phyloP scores from a whole-genome alignment of 2,888 invertebrate species.

The Drosophila fulvimacula region DNA sequence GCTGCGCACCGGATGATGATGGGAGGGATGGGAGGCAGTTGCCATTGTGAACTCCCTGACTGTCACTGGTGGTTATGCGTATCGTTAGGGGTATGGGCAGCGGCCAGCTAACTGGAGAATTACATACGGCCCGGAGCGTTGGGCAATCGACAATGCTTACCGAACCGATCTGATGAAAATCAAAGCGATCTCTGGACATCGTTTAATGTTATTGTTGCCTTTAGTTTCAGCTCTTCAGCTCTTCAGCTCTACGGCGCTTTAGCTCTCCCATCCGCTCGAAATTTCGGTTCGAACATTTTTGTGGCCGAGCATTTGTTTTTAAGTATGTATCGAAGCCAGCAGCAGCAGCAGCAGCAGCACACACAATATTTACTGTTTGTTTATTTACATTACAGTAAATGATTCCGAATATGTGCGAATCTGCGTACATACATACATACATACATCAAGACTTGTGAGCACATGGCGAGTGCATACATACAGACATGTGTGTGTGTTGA shows the following conservation, averaged over 20 bases:
- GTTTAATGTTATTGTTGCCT: slow-evolving; percentile 41
- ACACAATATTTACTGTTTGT: slow-evolving; percentile 41
- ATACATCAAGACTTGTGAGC: background rate
- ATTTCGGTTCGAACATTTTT: slow-evolving; percentile 41
- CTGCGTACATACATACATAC: background rate
- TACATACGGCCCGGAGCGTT: slow-evolving; percentile 15
- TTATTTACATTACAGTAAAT: slow-evolving; percentile 70
- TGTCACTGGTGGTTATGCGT: background rate
- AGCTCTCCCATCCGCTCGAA: slow-evolving; percentile 25
- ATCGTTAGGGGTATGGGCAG: too few species aligned
- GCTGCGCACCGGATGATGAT: background rate
- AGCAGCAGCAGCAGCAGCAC: slow-evolving; percentile 28
- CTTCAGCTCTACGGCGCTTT: slow-evolving; percentile 17
- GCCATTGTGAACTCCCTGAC: background rate
- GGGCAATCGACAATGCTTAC: slow-evolving; percentile 41
- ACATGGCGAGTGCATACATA: background rate
- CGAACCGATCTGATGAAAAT: slow-evolving; percentile 42
- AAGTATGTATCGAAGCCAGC: slow-evolving; percentile 51
- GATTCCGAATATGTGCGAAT: slow-evolving; percentile 30
- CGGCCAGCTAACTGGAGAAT: slow-evolving; percentile 5
- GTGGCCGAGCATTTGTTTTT: slow-evolving; percentile 58
- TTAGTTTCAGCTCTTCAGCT: slow-evolving; percentile 20
- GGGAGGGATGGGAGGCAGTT: background rate
- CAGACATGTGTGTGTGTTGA: background rate
- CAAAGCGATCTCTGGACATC: slow-evolving; percentile 32